Base-by-base conservation (phyloP, 2,113 vertebrate species). In the Pagrus major region DNA sequence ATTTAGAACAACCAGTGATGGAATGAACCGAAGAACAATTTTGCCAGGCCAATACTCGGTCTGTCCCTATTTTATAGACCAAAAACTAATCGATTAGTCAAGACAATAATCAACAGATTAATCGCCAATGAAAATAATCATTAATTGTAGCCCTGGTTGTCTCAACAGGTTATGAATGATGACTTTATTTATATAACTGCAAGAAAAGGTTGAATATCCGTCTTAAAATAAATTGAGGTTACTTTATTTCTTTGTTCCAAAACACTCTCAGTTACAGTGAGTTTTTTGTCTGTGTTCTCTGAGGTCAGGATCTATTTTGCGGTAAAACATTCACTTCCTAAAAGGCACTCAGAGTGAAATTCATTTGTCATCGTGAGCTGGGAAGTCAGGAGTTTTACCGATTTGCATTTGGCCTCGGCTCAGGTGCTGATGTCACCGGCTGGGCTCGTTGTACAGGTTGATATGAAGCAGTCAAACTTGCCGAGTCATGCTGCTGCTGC, bases 401-500 rank as follows among this genome's bases (percentile, higher is more conserved):
- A 18, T 21, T 27, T 41, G 51, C 42, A 6, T 56, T 15, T 39
- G 49, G 14, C 27, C 4, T 20, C 16, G 35, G 35, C 31, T 39
- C 33, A 10, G 41, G 20, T 33, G 23, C 2, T 49, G 15, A 2
- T 51, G 47, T 78, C 74, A 75, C 18, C 21, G 21, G 1, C 42
- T n/a, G n/a, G 21, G 1, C 42, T 14, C 33, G 31, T 27, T 21
- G n/a, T 3, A 31, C 1, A 4, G 31, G 9, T 33, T 39, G 4
- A 27, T 37, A 11, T 31, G 10, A 5, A 0, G 6, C 15, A 6
- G 21, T 29, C 20, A 69, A 33, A 71, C n/a, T 16, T 70, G 35
- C 76, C n/a, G 72, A 83, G 35, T 83, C 76, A 79, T 54, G 47
- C 20, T 63, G 44, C 42, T 63, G 44, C 42, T 9, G 10, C 5